Percentiles rank a stretch among this genome's conserved stretches.
phyloP scores from a whole-genome alignment of 2,797 vertebrate species.

The Acrossocheilus wenchowensis region DNA sequence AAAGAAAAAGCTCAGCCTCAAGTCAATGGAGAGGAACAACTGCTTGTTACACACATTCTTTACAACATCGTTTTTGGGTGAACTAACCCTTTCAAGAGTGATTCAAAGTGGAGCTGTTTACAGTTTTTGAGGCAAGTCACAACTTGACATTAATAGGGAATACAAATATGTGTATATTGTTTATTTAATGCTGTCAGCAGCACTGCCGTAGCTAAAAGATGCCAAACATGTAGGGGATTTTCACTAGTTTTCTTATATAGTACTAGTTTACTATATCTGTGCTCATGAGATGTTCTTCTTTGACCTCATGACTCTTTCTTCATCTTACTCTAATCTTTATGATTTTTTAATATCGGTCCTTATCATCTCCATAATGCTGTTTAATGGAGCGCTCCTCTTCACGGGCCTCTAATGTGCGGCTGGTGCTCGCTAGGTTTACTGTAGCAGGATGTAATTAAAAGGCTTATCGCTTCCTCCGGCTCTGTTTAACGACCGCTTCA shows the following conservation, averaged over 20 bases:
- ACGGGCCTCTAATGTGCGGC: background rate
- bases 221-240: background rate
- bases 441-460: constrained; percentile 34
- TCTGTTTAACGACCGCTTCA: constrained; percentile 32
- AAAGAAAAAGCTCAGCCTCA: background rate
- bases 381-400: background rate
- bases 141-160: background rate
- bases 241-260: background rate
- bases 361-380: constrained; percentile 3
- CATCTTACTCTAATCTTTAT: background rate
- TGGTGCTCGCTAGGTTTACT: background rate
- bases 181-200: background rate
- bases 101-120: background rate
- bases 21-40: too few species aligned
- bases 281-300: background rate
- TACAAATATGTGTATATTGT: background rate
- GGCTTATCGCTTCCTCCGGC: constrained; percentile 8
- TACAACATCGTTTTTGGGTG: too few species aligned
- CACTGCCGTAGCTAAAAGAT: background rate
- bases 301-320: background rate
- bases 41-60: too few species aligned
- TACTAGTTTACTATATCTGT: too few species aligned
- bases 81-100: background rate
- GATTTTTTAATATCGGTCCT: constrained; percentile 7
- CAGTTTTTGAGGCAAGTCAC: background rate